Conservation (phyloP, 2,113 vertebrate genomes). For the Leucosticte australis region DNA sequence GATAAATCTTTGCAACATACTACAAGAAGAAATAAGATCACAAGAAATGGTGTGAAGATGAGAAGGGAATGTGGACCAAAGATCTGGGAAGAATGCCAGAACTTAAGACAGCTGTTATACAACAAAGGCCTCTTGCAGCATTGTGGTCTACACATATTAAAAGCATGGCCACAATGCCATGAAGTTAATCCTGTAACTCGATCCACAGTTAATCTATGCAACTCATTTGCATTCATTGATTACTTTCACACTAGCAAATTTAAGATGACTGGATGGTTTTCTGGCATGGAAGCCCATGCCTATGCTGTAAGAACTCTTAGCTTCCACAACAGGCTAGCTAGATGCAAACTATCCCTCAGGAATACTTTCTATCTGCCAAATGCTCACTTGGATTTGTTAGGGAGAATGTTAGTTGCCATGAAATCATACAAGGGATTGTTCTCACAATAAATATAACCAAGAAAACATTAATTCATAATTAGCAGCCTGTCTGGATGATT, state of each 20-base stretch:
- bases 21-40: background rate
- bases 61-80: background rate
- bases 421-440: background rate
- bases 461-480: background rate
- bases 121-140: background rate
- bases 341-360: background rate
- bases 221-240: background rate
- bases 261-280: background rate
- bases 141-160: background rate
- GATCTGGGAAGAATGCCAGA: background rate
- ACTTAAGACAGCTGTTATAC: background rate
- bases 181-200: background rate
- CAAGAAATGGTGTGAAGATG: background rate
- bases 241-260: background rate
- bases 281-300: background rate
- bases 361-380: background rate
- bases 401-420: background rate
- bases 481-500: background rate
- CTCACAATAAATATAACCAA: background rate
- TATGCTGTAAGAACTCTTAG: background rate
- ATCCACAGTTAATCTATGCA: background rate
- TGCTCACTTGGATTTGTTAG: background rate
- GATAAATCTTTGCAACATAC: background rate
- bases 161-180: background rate
- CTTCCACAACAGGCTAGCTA: background rate